These are phyloP conservation scores for Emberiza fucata DNA, from an alignment of 2,113 vertebrate genomes.

Conservation along the genomic window DNA sequence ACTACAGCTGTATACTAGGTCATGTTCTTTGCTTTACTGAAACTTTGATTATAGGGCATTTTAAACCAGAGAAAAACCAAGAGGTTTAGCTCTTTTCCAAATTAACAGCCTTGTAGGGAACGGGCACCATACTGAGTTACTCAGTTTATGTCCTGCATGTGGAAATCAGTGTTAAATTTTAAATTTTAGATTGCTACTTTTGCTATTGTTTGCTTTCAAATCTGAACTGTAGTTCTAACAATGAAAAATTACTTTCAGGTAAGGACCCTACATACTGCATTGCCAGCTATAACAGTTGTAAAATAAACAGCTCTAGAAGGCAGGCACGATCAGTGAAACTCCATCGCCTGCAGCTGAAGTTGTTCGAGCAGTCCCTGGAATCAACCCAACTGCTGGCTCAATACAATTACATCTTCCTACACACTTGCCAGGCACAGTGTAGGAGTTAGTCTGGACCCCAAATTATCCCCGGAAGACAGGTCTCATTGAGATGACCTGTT, in stretches of 20 bases:
- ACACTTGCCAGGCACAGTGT: neutral
- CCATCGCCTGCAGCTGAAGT: neutral
- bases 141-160: neutral
- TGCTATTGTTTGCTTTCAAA: neutral
- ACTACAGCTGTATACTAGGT: neutral
- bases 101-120: neutral
- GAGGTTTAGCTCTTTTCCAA: neutral
- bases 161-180: neutral
- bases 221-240: neutral
- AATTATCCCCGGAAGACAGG: neutral
- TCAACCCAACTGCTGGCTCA: neutral
- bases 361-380: neutral
- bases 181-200: neutral
- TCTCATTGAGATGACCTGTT: neutral
- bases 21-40: neutral
- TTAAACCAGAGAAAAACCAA: neutral
- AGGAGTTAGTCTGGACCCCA: neutral
- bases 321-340: neutral
- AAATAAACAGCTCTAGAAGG: neutral
- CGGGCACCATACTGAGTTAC: rapidly evolving
- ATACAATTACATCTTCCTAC: neutral
- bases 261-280: neutral
- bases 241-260: neutral
- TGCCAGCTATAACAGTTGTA: neutral
- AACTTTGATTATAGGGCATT: neutral